Base-by-base conservation (phyloP, 2,888 invertebrate genomes). In the Crioceris asparagi region DNA sequence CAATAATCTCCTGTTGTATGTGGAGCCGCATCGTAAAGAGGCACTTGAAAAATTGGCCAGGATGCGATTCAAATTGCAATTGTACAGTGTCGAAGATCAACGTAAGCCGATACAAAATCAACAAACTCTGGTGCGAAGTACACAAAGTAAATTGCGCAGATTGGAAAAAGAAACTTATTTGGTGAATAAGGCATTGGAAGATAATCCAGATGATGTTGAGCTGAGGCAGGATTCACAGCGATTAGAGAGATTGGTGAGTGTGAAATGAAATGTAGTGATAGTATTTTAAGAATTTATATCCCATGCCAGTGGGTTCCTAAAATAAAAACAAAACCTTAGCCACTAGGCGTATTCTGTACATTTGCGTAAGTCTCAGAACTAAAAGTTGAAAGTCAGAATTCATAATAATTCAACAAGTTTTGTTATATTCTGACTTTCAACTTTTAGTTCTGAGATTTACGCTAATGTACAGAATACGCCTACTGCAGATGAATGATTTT, bases 1-100 rank as follows among this genome's bases (percentile, higher is more conserved):
- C 3, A 98, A 99, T 69, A 96, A 97, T 69, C 73, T 99, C 18
- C 69, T 98, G 35, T 72, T 99, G 1, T 94, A 92, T 64, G 93
- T 97, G 38, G 97, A 97, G 63, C 96, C 97, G 0, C 86, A 90
- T 57, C 75, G 94, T 37, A 88, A 94, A 52, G 86, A 92, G 56
- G 87, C 88, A 6, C 72, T 84, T 47, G 94, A 92, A 62, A 71
- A 84, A 44, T 70, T 94, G 45, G 90, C 93, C 43, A 72, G 92
- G 36, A 87, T 94, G 84, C 75, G 94, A 45, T 97, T 98, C 65
- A 87, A 94, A 62, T 67, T 96, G 48, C 93, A 94, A 59, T 68
- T 96, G 49, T 84, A 87, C 53, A 85, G 86, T 46, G 82, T 86
- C 40, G 88, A 91, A 57, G 93, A 94, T 61, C 93, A 94, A 49